Conservation (phyloP, 2,797 vertebrate species). For the Chelidonichthys spinosus region DNA sequence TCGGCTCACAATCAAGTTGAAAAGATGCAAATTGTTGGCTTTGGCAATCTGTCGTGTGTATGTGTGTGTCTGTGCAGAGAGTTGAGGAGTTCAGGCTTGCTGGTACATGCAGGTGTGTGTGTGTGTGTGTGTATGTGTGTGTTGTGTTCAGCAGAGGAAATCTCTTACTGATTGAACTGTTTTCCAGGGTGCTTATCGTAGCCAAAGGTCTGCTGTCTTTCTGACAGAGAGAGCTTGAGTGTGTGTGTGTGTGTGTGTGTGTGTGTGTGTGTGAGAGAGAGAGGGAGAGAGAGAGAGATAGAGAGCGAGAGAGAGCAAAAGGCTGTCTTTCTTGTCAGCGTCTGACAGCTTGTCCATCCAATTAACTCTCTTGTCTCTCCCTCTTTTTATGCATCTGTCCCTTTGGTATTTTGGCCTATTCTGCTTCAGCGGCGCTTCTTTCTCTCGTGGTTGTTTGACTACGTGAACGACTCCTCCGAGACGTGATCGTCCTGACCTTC, state of each 20-base stretch:
- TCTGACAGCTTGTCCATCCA: conserved; percentile 29
- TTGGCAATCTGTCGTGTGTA: conserved; percentile 17
- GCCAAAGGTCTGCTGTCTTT: conserved; percentile 34
- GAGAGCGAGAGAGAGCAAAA: not conserved
- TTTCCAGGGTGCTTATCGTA: conserved; percentile 54
- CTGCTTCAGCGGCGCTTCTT: conserved; percentile 4
- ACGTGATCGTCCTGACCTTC: conserved; percentile 2
- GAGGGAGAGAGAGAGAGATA: not conserved
- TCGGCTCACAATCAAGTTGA: conserved; percentile 21
- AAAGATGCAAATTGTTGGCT: conserved; percentile 15
- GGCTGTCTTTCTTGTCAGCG: conserved; percentile 12
- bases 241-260: conserved; percentile 10
- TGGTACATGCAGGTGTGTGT: conserved; percentile 41
- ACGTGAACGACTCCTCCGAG: not conserved
- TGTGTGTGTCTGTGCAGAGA: conserved; percentile 18
- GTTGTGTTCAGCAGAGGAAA: conserved; percentile 51
- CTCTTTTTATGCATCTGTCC: conserved; percentile 8
- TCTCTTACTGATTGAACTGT: conserved; percentile 66
- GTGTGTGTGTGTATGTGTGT: too few species aligned
- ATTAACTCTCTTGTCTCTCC: conserved; percentile 4
- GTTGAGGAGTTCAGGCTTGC: conserved; percentile 52
- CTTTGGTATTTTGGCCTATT: conserved; percentile 3
- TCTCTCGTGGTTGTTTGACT: not conserved
- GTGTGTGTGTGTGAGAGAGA: not conserved
- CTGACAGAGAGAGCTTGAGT: not conserved